Percentiles rank a stretch among this genome's conserved stretches.
Evolutionary conservation across 2,797 vertebrate genomes (phyloP).

Genomic region (Tauraco hartlaubi): DNA sequence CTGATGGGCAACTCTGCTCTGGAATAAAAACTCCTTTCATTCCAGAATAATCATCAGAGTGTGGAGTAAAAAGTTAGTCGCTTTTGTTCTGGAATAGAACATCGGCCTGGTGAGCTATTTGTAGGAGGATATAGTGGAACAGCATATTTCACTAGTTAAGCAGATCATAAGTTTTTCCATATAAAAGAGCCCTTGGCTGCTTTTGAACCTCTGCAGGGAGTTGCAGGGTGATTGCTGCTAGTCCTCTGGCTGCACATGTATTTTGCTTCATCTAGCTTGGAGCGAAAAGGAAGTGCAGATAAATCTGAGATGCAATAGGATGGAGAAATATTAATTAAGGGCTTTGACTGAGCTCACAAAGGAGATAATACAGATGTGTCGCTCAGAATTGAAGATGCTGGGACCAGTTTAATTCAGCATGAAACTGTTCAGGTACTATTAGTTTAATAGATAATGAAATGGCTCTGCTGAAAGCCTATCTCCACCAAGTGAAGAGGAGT

Average conservation of each 20-base stretch:
- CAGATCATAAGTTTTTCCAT: background rate
- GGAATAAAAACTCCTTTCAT: conserved; percentile 32
- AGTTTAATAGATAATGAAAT: background rate
- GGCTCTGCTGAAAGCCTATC: background rate
- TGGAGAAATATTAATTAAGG: background rate
- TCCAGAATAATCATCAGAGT: background rate
- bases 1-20: background rate
- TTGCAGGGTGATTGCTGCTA: background rate
- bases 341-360: background rate
- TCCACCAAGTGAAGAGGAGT: background rate
- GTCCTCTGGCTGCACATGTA: background rate
- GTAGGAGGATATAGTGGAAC: background rate
- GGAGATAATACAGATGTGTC: background rate
- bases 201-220: background rate
- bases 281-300: background rate
- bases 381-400: background rate
- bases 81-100: background rate
- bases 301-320: background rate
- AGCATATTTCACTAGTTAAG: background rate
- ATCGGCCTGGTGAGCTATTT: background rate
- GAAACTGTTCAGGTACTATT: background rate
- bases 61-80: background rate
- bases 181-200: background rate
- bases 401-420: background rate
- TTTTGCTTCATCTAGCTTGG: background rate